phyloP scores from a whole-genome alignment of 2,888 invertebrate genomes.

The Rhorus exstirpatorius region DNA sequence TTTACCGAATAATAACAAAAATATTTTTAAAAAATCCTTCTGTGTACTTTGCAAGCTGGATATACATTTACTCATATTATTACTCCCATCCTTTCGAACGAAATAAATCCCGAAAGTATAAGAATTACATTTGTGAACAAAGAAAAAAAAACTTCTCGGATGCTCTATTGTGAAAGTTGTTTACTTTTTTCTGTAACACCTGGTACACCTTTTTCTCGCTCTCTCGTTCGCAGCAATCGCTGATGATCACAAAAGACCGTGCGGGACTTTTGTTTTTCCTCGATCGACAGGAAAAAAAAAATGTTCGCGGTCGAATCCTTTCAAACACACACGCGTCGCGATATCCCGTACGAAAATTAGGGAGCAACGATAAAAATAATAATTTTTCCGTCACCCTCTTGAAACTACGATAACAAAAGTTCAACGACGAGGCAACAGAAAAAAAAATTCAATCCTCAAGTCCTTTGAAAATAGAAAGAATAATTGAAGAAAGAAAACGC shows the following conservation, averaged over 20 bases:
- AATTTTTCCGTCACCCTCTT: too few species aligned
- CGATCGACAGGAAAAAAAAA: background rate
- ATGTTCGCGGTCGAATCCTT: background rate
- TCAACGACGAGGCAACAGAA: too few species aligned
- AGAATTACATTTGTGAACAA: background rate
- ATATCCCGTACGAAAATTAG: too few species aligned
- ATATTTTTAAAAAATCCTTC: too few species aligned
- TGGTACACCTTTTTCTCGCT: too few species aligned
- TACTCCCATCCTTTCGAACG: background rate
- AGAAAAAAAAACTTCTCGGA: background rate
- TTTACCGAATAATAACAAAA: too few species aligned
- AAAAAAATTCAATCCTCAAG: background rate
- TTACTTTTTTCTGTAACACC: background rate
- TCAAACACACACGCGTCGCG: too few species aligned
- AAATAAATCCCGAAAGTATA: background rate
- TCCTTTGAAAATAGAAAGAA: slow-evolving; percentile 3
- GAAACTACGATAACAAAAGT: too few species aligned
- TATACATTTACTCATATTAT: too few species aligned
- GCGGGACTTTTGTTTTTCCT: background rate
- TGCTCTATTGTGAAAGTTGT: slow-evolving; percentile 1
- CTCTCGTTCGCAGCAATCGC: background rate
- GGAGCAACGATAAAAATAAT: too few species aligned
- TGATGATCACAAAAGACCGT: background rate
- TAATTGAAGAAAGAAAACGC: background rate
- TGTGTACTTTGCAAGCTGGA: too few species aligned